Evolutionary conservation across 2,797 vertebrate genomes (phyloP).

Genomic region (Epinephelus coioides): DNA sequence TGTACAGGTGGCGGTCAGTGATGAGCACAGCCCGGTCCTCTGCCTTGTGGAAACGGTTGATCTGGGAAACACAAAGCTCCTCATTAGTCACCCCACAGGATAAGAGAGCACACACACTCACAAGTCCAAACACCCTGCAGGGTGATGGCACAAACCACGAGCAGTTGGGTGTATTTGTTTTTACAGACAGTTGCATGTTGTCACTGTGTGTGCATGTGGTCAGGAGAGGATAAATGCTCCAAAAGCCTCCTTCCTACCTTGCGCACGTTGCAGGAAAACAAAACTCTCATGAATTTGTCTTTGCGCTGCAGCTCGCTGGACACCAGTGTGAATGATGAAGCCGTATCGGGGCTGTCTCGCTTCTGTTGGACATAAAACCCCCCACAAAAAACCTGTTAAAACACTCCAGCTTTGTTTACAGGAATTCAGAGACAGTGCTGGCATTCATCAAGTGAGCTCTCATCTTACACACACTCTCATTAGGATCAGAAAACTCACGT

Average conservation of each 20-base stretch:
- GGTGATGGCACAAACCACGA: slow-evolving; percentile 5
- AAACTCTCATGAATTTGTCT: slow-evolving; percentile 98
- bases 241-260: slow-evolving; percentile 87
- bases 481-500: too few relatives aligned
- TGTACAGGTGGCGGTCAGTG: slow-evolving; percentile 97
- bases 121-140: slow-evolving; percentile 39
- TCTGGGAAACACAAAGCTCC: slow-evolving; percentile 85
- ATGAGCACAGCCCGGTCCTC: slow-evolving; percentile 95
- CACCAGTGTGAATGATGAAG: slow-evolving; percentile 89
- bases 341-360: slow-evolving; percentile 88
- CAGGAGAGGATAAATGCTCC: not conserved
- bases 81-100: slow-evolving; percentile 59
- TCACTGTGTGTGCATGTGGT: slow-evolving; percentile 2
- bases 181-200: slow-evolving; percentile 23
- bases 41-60: slow-evolving; percentile 96
- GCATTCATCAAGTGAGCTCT: too few relatives aligned
- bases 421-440: not conserved
- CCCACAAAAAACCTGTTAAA: not conserved
- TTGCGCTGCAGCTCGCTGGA: slow-evolving; percentile 95
- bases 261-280: slow-evolving; percentile 96
- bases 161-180: slow-evolving; percentile 27
- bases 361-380: slow-evolving; percentile 83
- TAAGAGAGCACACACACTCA: slow-evolving; percentile 25
- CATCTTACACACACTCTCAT: too few relatives aligned
- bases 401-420: not conserved